Base-by-base conservation (phyloP, 1,140 invertebrate genomes). In the Orchestia grillus region DNA sequence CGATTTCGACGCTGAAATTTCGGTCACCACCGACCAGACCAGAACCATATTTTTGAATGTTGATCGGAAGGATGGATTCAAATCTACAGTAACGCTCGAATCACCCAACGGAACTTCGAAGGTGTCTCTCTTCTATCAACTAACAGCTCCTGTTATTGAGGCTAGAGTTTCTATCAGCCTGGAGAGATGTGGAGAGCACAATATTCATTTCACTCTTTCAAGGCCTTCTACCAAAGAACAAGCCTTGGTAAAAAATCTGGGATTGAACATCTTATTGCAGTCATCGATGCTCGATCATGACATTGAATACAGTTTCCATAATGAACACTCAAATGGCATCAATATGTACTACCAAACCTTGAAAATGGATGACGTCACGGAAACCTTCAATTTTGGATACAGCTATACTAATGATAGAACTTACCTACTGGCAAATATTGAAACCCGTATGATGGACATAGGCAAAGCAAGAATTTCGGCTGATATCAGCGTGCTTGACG, bases 401-500 rank as follows among this genome's bases (percentile, higher is more conserved):
- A 95, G n/a, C 45, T 96, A 96, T 45, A 23, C 41, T 4, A 41
- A 57, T 16, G 41, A 96, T 47, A 87, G n/a, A 41, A 95, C 94
- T 41, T 88, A 77, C 40, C 44, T 96, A 8, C 77, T 90, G 42
- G 40, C 96, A 15, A 87, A 53, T 41, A 87, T 96, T 36, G 95
- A 96, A 15, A 96, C 96, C 19, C 90, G 95, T 11, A 92, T 90
- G 57, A 44, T 62, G 47, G 96, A 96, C 94, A 95, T 96, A 57
- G 96, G 96, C 40, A 96, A 96, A 90, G 95, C 45, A 53, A 88
- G 87, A 28, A 42, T 96, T 3, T n/a, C 57, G 47, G 96, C 95
- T 15, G 96, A 96, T 45, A 88, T 96, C 28, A 47, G 87, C 36
- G 57, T 96, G 57, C 45, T 36, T n/a, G 91, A 96, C 43, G 88